Evolutionary conservation across 2,888 invertebrate species (phyloP).

Genomic region (Aelia acuminata): DNA sequence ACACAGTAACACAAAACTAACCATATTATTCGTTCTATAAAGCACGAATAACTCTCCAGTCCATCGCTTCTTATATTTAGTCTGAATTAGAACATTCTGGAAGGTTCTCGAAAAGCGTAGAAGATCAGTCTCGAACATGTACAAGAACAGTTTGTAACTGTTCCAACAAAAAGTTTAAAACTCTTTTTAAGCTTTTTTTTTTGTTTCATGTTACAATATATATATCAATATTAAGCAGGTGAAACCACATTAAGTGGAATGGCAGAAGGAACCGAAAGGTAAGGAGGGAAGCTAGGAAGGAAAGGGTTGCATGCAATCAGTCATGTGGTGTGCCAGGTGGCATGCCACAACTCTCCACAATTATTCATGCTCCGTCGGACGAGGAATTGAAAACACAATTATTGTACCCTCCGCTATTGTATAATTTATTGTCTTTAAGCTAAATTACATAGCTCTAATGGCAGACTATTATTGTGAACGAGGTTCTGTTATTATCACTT

Average conservation of each 20-base stretch:
- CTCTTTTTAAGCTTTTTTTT: no score
- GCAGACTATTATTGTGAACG: neutral
- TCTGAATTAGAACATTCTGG: no score
- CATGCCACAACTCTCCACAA: neutral
- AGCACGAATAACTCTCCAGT: no score
- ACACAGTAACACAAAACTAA: no score
- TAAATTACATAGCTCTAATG: conserved; percentile 6
- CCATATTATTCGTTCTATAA: no score
- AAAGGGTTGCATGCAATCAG: conserved; percentile 22
- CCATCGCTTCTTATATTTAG: no score
- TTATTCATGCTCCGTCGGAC: conserved; percentile 1
- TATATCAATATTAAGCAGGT: neutral
- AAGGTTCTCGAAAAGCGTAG: no score
- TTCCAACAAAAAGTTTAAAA: no score
- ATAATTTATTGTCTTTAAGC: conserved; percentile 10
- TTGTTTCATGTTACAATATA: no score
- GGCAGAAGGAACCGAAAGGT: neutral
- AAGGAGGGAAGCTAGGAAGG: neutral
- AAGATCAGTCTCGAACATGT: no score
- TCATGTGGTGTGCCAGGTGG: conserved; percentile 25
- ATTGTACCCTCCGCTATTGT: conserved; percentile 13
- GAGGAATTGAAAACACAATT: conserved; percentile 29
- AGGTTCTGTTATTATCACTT: neutral
- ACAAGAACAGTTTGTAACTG: no score
- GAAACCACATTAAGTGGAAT: neutral